Conservation (phyloP, 2,797 vertebrate genomes). For the Silurus aristotelis region DNA sequence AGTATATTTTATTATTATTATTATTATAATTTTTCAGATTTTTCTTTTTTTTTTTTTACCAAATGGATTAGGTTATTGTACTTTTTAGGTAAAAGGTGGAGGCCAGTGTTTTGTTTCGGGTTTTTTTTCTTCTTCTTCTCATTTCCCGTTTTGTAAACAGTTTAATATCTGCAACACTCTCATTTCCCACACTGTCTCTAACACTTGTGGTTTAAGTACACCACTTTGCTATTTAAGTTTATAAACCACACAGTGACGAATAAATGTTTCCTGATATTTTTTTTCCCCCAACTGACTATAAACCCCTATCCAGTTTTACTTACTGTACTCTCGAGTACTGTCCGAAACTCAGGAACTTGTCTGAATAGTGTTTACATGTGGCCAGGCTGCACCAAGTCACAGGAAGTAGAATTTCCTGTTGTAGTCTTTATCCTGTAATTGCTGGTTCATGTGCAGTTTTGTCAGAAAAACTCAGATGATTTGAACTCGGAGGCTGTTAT, state of each 20-base stretch:
- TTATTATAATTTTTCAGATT: too few species aligned
- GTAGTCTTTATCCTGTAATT: not conserved
- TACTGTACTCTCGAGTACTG: not conserved
- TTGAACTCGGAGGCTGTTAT: not conserved
- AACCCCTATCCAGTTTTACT: not conserved
- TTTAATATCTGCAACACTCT: not conserved
- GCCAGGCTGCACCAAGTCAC: constrained; percentile 12
- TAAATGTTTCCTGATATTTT: not conserved
- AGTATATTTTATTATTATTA: too few species aligned
- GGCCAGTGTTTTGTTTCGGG: too few species aligned
- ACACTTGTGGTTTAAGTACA: constrained; percentile 2
- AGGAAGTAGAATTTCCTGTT: constrained; percentile 46
- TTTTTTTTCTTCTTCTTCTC: not conserved
- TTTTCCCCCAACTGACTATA: not conserved
- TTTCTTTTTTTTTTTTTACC: too few species aligned
- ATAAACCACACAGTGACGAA: not conserved
- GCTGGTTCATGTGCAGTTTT: not conserved
- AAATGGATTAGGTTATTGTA: not conserved
- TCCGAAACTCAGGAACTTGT: constrained; percentile 21
- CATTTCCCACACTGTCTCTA: not conserved
- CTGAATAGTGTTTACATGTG: constrained; percentile 12
- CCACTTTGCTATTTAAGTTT: not conserved
- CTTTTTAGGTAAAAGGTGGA: not conserved
- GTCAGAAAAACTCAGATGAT: not conserved
- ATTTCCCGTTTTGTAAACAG: not conserved